Conservation (phyloP, 2,113 vertebrate genomes). For the Tricholaema leucomelas region DNA sequence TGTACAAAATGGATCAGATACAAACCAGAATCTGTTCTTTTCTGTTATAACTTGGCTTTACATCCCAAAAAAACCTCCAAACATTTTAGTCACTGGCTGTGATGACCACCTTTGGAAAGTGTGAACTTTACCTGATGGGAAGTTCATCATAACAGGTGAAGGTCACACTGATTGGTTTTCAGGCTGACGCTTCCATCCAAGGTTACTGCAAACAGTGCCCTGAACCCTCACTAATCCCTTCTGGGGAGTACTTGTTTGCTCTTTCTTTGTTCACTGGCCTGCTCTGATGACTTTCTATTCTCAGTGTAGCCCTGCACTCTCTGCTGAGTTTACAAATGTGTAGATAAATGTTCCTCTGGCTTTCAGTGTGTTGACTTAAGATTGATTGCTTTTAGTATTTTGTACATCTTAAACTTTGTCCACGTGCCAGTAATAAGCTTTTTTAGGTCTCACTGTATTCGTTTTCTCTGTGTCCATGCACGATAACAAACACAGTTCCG, state of each 20-base stretch:
- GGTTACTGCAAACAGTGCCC: slow-evolving; percentile 66
- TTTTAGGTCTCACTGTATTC: slow-evolving; percentile 1
- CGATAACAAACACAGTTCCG: neutral
- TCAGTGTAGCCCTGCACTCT: neutral
- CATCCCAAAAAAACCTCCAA: slow-evolving; percentile 65
- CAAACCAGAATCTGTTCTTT: neutral
- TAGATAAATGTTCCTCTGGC: slow-evolving; percentile 50
- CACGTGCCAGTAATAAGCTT: slow-evolving; percentile 28
- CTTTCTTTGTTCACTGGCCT: neutral
- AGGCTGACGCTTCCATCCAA: slow-evolving; percentile 81
- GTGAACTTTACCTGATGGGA: slow-evolving; percentile 74
- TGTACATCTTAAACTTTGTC: slow-evolving; percentile 36
- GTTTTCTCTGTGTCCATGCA: neutral
- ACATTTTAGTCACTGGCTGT: slow-evolving; percentile 70
- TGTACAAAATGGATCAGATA: neutral
- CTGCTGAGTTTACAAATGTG: slow-evolving; percentile 10
- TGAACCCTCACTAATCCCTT: neutral
- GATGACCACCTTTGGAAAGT: slow-evolving; percentile 82
- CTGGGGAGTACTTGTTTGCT: neutral
- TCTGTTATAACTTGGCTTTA: slow-evolving; percentile 59
- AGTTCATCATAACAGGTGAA: slow-evolving; percentile 73
- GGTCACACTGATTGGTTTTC: slow-evolving; percentile 85
- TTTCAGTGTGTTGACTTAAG: slow-evolving; percentile 62
- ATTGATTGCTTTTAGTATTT: slow-evolving; percentile 67
- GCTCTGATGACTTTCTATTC: slow-evolving; percentile 37